phyloP scores from a whole-genome alignment of 2,113 vertebrate genomes.

The Trochalopteron elliotii region DNA sequence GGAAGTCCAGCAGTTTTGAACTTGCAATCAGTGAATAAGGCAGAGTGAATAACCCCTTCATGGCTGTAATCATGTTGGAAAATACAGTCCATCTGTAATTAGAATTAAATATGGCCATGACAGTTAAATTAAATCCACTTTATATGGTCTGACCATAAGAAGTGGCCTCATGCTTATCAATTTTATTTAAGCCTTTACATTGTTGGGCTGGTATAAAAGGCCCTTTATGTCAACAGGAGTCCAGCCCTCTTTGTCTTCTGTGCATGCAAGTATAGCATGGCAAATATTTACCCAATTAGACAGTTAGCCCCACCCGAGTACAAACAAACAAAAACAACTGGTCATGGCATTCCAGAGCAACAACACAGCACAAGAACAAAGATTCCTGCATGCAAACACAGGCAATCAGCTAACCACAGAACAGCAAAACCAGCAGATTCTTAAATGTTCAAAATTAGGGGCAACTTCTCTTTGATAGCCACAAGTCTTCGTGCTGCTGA shows the following conservation, averaged over 20 bases:
- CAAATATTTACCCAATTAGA: slow-evolving; percentile 45
- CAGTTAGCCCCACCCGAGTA: neutral
- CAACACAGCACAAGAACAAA: slow-evolving; percentile 1
- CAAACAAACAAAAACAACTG: slow-evolving; percentile 56
- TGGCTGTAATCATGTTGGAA: neutral
- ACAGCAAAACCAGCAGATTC: neutral
- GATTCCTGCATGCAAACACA: neutral
- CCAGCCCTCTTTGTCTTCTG: neutral
- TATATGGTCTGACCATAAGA: neutral
- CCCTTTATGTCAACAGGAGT: neutral
- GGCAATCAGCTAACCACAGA: neutral
- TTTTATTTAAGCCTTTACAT: neutral
- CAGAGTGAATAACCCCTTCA: neutral
- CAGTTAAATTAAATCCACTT: neutral
- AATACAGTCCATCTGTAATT: neutral
- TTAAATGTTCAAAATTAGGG: neutral
- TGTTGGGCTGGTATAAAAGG: neutral
- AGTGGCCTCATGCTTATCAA: neutral
- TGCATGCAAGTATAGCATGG: neutral
- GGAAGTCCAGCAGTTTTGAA: neutral
- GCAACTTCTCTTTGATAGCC: neutral
- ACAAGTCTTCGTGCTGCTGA: neutral
- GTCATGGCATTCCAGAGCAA: slow-evolving; percentile 44
- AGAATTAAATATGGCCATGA: neutral
- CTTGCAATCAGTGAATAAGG: neutral